These are phyloP conservation scores for Parnassius apollo DNA, from an alignment of 2,888 invertebrate genomes.

Conservation along the genomic window DNA sequence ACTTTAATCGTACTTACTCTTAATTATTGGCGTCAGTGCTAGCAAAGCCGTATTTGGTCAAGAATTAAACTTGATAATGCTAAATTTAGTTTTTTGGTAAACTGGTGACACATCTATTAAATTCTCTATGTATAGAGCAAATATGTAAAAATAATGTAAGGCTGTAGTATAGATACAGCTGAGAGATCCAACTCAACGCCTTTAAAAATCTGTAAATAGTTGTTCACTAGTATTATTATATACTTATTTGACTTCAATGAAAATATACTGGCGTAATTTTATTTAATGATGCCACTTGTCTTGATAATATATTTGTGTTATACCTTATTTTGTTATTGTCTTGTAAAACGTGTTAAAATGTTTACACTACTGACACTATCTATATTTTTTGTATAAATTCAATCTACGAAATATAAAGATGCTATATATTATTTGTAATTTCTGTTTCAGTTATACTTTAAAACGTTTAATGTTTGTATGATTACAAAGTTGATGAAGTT, in stretches of 20 bases:
- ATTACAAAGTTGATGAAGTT: no score
- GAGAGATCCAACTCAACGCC: slow-evolving; percentile 68
- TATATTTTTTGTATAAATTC: no score
- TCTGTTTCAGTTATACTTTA: background rate
- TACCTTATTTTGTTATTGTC: background rate
- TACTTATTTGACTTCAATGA: background rate
- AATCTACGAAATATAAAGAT: no score
- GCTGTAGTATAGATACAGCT: slow-evolving; percentile 56
- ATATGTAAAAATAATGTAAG: slow-evolving; percentile 50
- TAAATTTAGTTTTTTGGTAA: slow-evolving; percentile 40
- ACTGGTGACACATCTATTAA: slow-evolving; percentile 71
- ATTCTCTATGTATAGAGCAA: slow-evolving; percentile 46
- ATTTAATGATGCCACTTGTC: background rate
- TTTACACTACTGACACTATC: no score
- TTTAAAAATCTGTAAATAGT: slow-evolving; percentile 8
- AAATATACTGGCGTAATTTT: background rate
- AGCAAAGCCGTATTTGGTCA: slow-evolving; percentile 45
- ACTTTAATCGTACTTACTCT: no score
- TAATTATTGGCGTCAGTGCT: slow-evolving; percentile 28
- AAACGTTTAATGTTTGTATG: no score
- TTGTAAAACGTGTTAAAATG: no score
- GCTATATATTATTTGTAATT: background rate
- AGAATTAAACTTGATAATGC: slow-evolving; percentile 34
- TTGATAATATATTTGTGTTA: background rate
- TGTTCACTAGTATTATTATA: background rate